Evolutionary conservation across 2,113 vertebrate genomes (phyloP).

Genomic region (Mus spicilegus): DNA sequence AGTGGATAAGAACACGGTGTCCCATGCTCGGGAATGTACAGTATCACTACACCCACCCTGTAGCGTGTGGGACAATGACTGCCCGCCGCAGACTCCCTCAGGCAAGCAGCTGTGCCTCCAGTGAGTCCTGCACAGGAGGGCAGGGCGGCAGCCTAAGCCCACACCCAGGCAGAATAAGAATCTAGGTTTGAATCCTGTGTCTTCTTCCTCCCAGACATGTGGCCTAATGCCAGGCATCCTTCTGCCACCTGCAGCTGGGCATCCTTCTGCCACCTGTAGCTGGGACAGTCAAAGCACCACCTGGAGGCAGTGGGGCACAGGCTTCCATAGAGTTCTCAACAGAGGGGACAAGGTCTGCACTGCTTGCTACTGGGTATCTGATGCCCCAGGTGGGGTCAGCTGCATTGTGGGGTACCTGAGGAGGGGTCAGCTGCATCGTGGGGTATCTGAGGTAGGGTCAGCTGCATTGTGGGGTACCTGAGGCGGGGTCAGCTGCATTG

Average conservation of each 20-base stretch:
- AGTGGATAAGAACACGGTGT: rapidly evolving
- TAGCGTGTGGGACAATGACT: background rate
- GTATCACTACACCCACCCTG: background rate
- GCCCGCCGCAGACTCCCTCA: background rate
- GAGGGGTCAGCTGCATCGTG: no score
- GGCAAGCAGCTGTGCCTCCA: background rate
- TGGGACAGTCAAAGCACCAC: background rate
- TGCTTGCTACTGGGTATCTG: no score
- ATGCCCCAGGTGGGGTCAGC: background rate
- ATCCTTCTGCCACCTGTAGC: no score
- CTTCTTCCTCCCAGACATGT: background rate
- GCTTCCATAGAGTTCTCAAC: background rate
- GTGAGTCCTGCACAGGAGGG: no score
- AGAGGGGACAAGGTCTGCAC: background rate
- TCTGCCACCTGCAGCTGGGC: background rate
- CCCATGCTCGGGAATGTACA: background rate
- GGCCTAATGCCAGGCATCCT: background rate
- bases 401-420: no score
- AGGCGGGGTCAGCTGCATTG: no score
- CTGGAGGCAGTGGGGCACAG: background rate
- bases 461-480: no score
- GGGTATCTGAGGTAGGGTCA: no score
- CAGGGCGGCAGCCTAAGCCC: background rate
- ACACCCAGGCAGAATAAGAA: background rate
- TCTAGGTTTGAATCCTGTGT: background rate